Evolutionary conservation across 2,888 invertebrate species (phyloP), one percentile per base, ranked within the genome.

Genomic region (Nineta flava): DNA sequence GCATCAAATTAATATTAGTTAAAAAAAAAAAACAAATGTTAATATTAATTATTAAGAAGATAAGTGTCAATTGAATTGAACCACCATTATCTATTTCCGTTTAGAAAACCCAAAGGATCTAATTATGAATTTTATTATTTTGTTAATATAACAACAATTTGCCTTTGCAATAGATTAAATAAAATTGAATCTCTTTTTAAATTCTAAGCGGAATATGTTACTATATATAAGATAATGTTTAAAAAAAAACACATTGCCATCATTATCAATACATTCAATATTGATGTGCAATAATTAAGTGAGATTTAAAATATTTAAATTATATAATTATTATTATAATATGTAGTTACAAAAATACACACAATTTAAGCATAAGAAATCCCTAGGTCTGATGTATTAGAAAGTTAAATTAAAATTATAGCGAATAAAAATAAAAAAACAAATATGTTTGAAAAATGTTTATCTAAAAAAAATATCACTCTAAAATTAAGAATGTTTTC

Each of bases 311-410:
- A 38, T 38, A 38, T 38, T 38, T 38, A 38, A 13, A 26, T 26
- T 26, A 7, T 26, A 26, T 26, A 26, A 26, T 26, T 26, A 26
- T 26, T 26, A 26, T 26, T 26, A 26, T 26, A 26, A 67, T 70
- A 63, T 67, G 69, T 69, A 69, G 64, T 66, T 61, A 57, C 57
- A 56, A 57, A 58, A 57, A 21, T 46, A 38, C n/a, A 38, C 38
- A 38, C 7, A 15, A 38, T 46, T 26, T 21, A 21, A 34, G 15
- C 13, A 32, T 32, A 21, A 16, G 17, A 43, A 17, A 31, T 26
- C 26, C 34, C 46, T 46, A 46, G 46, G 32, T 46, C 31, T 31
- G 46, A 46, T 46, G 46, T 46, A 32, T 21, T 46, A 46, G 46
- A 31, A 21, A 21, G 26, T 15, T 31, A 5, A 26, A 26, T 46